Evolutionary conservation across 2,797 vertebrate genomes (phyloP).

Genomic region (Prunella strophiata): DNA sequence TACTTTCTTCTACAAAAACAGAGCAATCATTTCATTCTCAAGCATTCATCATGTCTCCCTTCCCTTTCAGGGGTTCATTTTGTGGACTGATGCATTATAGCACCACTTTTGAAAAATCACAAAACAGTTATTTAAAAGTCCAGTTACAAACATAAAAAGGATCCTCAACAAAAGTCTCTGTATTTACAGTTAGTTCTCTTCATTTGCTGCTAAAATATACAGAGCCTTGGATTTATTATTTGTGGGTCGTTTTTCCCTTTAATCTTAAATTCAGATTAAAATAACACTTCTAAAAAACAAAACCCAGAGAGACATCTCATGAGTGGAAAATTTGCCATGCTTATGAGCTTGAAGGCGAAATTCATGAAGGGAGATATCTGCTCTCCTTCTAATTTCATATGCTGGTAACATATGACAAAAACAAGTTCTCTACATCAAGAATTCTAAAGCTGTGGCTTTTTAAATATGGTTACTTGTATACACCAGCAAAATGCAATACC

Average conservation of each 20-base stretch:
- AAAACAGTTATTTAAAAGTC: not conserved
- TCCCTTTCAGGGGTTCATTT: not conserved
- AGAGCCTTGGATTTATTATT: not conserved
- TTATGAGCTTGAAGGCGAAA: not conserved
- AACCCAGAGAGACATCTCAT: not conserved
- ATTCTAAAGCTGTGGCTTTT: not conserved
- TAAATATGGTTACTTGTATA: not conserved
- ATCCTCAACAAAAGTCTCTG: not conserved
- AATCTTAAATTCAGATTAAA: constrained; percentile 43
- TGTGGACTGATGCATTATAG: not conserved
- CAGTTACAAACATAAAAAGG: not conserved
- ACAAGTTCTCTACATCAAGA: not conserved
- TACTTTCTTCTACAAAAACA: no score
- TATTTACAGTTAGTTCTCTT: not conserved
- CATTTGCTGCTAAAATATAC: not conserved
- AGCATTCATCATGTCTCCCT: not conserved
- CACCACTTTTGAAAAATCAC: not conserved
- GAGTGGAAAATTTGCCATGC: not conserved
- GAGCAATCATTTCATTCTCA: not conserved
- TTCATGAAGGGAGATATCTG: not conserved
- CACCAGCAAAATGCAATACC: not conserved
- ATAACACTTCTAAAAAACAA: not conserved
- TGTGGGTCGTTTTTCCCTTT: not conserved
- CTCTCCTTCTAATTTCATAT: not conserved
- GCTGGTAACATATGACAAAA: not conserved